A percentile compares a stretch with the other conserved stretches of the same genome.
phyloP scores from a whole-genome alignment of 92 coral and sea anemone species.

The Paramuricea clavata region DNA sequence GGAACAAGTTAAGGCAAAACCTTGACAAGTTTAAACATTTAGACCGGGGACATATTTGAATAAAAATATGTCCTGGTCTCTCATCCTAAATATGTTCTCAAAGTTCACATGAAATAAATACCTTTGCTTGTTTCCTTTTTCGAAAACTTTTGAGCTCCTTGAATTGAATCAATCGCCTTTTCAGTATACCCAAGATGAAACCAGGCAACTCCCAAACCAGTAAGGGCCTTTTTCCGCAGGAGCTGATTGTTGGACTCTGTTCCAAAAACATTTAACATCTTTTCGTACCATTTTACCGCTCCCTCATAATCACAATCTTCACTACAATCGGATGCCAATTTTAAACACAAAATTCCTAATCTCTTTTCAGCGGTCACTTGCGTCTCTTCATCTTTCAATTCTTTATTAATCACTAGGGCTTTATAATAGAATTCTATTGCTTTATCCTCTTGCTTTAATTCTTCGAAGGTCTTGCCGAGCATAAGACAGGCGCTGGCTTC shows the following conservation, averaged over 20 bases:
- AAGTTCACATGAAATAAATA: too few relatives aligned
- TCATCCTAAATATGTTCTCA: too few relatives aligned
- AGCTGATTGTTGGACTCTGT: background rate
- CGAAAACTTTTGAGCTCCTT: too few relatives aligned
- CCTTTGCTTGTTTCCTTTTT: too few relatives aligned
- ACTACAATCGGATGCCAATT: conserved; percentile 23
- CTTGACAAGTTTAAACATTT: too few relatives aligned
- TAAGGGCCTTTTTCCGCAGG: background rate
- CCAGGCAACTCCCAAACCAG: background rate
- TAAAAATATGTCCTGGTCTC: too few relatives aligned
- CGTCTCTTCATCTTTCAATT: background rate
- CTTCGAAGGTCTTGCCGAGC: conserved; percentile 18
- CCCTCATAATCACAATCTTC: background rate
- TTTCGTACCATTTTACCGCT: background rate
- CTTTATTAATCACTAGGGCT: conserved; percentile 6
- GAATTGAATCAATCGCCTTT: too few relatives aligned
- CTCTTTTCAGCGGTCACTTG: background rate
- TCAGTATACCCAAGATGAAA: too few relatives aligned
- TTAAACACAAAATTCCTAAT: background rate
- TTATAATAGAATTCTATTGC: conserved; percentile 45
- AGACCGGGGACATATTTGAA: too few relatives aligned
- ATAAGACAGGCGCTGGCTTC: conserved; percentile 18
- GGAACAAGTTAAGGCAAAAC: too few relatives aligned
- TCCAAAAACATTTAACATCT: background rate
- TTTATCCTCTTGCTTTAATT: conserved; percentile 39